Base-by-base conservation (phyloP, 2,797 vertebrate genomes). In the Serranus cabrilla region DNA sequence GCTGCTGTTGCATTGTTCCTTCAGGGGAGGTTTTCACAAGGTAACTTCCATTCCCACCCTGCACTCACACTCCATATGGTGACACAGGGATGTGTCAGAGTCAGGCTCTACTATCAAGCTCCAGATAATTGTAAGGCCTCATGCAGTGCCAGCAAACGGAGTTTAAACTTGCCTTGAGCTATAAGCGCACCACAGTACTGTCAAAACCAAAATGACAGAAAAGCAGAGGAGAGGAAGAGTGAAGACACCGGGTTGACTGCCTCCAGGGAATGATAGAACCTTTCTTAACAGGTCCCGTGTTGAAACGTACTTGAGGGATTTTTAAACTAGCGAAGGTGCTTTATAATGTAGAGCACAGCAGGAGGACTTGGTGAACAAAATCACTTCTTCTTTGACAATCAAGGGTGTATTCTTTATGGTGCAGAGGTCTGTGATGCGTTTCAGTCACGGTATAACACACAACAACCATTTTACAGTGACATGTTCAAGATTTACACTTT, bases 51-150 rank as follows among this genome's bases (percentile, higher is more conserved):
- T 89, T 92, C 71, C 20, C 69, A 83, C 50, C 76, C 59, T 59
- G 68, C 62, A 20, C 40, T 89, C 84, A 82, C 84, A 87, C 75
- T 87, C 78, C 81, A 77, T 66, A 71, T 42, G 56, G 78, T 65
- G 81, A 82, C 81, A 84, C 77, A 20, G 65, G 65, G 85, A 76
- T 13, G 71, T 74, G 82, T 91, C 85, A 82, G 79, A 87, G 73
- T 78, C 69, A 62, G 67, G 45, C 74, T 78, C 79, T 67, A 77
- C 88, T 81, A 88, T 91, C 86, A 91, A 75, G 77, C 75, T 65
- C 72, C 45, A 64, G 82, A 89, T 93, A 91, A 93, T 91, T 91
- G 92, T 81, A 80, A 83, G 76, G 86, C 71, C 56, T 85, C 84
- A 78, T 75, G 47, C 63, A 86, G 85, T 78, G 87, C 64, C 66